Evolutionary conservation across 2,113 vertebrate species (phyloP), one percentile per base, ranked within the genome.

Genomic region (Salvelinus namaycush): DNA sequence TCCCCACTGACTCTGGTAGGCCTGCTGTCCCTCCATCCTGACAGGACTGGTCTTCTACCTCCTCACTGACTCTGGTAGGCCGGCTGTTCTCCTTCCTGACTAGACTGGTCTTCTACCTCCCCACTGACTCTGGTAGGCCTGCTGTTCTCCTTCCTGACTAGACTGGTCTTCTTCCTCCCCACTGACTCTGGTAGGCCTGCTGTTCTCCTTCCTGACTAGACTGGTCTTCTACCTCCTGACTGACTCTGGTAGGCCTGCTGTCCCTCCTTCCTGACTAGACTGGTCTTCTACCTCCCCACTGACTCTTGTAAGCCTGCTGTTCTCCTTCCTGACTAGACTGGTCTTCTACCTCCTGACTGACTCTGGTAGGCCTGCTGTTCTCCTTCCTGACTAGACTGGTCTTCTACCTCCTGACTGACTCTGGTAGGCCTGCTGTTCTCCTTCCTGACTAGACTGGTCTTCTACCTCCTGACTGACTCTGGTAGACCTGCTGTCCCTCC

Each of bases 51-150:
- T 66, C 7, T 66, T 27, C 62, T 57, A 57, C 51, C 1, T 2
- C 13, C 1, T 1, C 0, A 4, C 51, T 57, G 29, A 31, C 29
- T 31, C 4, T 31, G 29, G 29, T 5, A 31, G 5, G 1, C 31
- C 31, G 6, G 8, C 39, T 39, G 2, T 99, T 99, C 89, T 97
- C 96, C 14, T 99, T 99, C 78, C 82, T 99, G 62, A 99, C 97
- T 0, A 96, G 96, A 7, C 92, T 99, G 1, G 98, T 99, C 81
- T 99, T 99, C 90, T 99, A 99, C 87, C 92, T 99, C 72, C 98
- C 96, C 18, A 98, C 98, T 3, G 98, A 31, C 29, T 31, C 29
- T 31, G 29, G 29, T 31, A 31, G 29, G 1, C 29, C 4, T 5
- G 29, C 29, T 31, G 29, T 31, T 31, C 89, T 98, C 96, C 14